Percentiles rank a stretch among this genome's conserved stretches.
These are phyloP conservation scores for Danio albolineatus DNA, from an alignment of 2,797 vertebrate genomes.

Conservation along the genomic window DNA sequence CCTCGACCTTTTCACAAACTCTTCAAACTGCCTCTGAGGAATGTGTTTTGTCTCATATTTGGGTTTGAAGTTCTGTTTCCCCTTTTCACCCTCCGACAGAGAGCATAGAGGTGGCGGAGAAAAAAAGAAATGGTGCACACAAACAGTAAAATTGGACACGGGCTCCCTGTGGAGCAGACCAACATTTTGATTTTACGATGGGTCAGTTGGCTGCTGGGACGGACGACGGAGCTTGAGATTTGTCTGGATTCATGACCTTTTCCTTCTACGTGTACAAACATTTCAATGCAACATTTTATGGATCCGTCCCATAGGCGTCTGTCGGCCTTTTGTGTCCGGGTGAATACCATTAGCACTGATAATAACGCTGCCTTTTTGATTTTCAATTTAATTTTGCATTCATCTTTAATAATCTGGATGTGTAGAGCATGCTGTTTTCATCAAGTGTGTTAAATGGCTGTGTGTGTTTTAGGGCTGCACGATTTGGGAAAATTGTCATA, in stretches of 20 bases:
- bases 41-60: constrained; percentile 43
- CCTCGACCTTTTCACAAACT: constrained; percentile 53
- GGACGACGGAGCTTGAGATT: neutral
- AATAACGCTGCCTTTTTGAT: neutral
- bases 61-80: constrained; percentile 33
- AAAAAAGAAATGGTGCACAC: constrained; percentile 22
- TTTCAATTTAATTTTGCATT: neutral
- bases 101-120: constrained; percentile 33
- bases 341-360: neutral
- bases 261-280: constrained; percentile 18
- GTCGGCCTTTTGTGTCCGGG: neutral
- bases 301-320: neutral
- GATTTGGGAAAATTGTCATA: no score
- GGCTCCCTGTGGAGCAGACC: constrained; percentile 38
- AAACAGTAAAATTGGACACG: constrained; percentile 39
- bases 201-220: constrained; percentile 36
- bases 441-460: constrained; percentile 1
- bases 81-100: constrained; percentile 33
- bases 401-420: neutral
- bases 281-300: constrained; percentile 17
- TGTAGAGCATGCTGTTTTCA: constrained; percentile 18
- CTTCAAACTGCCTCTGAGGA: constrained; percentile 45
- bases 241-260: neutral
- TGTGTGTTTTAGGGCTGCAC: no score
- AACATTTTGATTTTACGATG: constrained; percentile 45